Conservation (phyloP, 2,888 invertebrate genomes). For the Drosophila acutilabella region DNA sequence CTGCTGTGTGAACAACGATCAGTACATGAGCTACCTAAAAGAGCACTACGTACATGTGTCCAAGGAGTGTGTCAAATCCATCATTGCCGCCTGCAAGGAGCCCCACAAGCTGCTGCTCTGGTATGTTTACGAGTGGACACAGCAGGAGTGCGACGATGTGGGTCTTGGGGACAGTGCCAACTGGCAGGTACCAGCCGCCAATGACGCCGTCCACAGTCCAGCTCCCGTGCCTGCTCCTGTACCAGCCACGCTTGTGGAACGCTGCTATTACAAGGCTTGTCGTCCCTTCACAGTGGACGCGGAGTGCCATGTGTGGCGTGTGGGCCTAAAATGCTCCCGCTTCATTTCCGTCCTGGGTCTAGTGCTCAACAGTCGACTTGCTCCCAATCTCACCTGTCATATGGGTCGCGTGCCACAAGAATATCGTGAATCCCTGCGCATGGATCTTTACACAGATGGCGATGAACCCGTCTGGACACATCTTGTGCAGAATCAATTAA, state of each 20-base stretch:
- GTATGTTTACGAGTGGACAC: slow-evolving; percentile 84
- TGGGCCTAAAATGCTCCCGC: slow-evolving; percentile 77
- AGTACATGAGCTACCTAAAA: slow-evolving; percentile 81
- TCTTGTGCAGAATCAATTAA: slow-evolving; percentile 71
- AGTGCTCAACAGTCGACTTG: slow-evolving; percentile 82
- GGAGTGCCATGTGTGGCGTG: slow-evolving; percentile 74
- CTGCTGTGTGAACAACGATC: slow-evolving; percentile 82
- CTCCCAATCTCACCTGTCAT: slow-evolving; percentile 71
- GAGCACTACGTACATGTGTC: slow-evolving; percentile 83
- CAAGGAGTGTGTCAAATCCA: slow-evolving; percentile 83
- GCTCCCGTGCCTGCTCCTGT: slow-evolving; percentile 17
- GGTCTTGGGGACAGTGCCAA: slow-evolving; percentile 55
- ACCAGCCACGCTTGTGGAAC: slow-evolving; percentile 71
- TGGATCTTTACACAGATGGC: slow-evolving; percentile 75
- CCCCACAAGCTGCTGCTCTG: slow-evolving; percentile 80
- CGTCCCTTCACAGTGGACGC: slow-evolving; percentile 82
- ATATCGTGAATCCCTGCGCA: slow-evolving; percentile 79
- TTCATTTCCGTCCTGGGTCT: slow-evolving; percentile 83
- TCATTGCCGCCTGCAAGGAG: slow-evolving; percentile 77
- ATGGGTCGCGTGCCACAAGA: slow-evolving; percentile 63
- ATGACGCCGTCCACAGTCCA: slow-evolving; percentile 14
- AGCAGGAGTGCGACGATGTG: slow-evolving; percentile 82
- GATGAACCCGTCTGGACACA: slow-evolving; percentile 73
- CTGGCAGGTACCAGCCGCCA: slow-evolving; percentile 36
- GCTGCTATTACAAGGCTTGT: slow-evolving; percentile 84